Conservation (phyloP, 1,140 invertebrate genomes). For the Oreohelix idahoensis region DNA sequence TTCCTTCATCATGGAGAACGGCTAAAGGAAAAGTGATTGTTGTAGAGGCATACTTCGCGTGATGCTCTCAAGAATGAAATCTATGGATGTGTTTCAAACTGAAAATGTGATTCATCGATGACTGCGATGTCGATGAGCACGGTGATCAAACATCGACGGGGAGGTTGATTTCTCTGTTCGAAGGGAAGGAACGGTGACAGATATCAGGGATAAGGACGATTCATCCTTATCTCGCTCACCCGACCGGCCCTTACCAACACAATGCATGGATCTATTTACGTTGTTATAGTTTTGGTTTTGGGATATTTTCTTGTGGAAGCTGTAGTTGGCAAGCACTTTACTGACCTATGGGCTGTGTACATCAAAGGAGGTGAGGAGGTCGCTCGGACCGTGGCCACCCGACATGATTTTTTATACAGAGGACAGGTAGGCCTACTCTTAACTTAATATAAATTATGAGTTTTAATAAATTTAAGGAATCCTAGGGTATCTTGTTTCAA, state of each 20-base stretch:
- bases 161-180: constrained; percentile 19
- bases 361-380: constrained; percentile 57
- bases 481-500: too few relatives aligned
- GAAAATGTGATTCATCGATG: constrained; percentile 30
- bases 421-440: constrained; percentile 53
- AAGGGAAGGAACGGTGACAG: constrained; percentile 27
- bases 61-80: neutral
- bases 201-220: constrained; percentile 14
- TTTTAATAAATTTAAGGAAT: too few relatives aligned
- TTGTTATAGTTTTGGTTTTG: constrained; percentile 52
- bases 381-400: constrained; percentile 53
- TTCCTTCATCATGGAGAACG: constrained; percentile 43
- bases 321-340: constrained; percentile 50
- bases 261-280: constrained; percentile 54
- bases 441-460: too few relatives aligned
- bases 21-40: constrained; percentile 27
- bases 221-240: constrained; percentile 37
- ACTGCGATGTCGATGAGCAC: constrained; percentile 26
- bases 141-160: neutral
- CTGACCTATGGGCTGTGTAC: constrained; percentile 63
- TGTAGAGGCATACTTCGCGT: neutral
- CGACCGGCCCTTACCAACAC: constrained; percentile 44
- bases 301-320: constrained; percentile 54
- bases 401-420: constrained; percentile 60
- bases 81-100: constrained; percentile 13